phyloP scores from a whole-genome alignment of 2,797 vertebrate species.

The Girardinus metallicus region DNA sequence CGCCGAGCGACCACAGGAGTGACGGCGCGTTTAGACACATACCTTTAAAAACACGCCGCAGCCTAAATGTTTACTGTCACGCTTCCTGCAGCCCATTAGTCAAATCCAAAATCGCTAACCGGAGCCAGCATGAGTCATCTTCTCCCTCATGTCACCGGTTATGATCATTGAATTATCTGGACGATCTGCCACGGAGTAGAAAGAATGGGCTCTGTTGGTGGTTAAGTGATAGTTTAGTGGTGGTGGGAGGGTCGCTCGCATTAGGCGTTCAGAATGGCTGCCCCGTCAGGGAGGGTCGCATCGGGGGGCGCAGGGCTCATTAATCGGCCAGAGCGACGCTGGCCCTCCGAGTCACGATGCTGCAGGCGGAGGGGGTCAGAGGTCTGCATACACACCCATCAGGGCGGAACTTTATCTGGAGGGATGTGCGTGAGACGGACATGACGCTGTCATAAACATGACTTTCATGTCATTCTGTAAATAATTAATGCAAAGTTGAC shows the following conservation, averaged over 20 bases:
- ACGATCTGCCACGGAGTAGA: constrained; percentile 15
- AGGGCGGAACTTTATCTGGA: too few relatives aligned
- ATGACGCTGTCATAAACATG: too few relatives aligned
- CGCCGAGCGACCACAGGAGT: not conserved
- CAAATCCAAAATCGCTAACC: not conserved
- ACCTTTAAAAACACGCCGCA: constrained; percentile 5
- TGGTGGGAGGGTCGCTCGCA: not conserved
- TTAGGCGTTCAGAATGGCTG: not conserved
- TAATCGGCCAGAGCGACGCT: constrained; percentile 22
- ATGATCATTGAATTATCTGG: constrained; percentile 9
- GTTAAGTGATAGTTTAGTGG: constrained; percentile 1
- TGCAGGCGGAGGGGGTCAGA: not conserved
- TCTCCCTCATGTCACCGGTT: not conserved
- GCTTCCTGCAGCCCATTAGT: not conserved
- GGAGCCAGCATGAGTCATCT: not conserved
- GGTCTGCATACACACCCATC: not conserved
- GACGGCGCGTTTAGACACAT: constrained; percentile 13
- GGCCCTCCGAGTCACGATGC: not conserved
- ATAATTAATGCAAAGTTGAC: too few relatives aligned
- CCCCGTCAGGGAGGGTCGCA: constrained; percentile 11
- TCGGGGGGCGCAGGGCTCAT: constrained; percentile 31
- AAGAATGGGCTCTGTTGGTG: constrained; percentile 19
- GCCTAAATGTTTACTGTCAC: not conserved
- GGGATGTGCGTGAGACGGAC: too few relatives aligned
- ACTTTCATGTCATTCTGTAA: too few relatives aligned